Evolutionary conservation across 2,888 invertebrate species (phyloP), one percentile per base, ranked within the genome.

Genomic region (Drosophila multiciliata): DNA sequence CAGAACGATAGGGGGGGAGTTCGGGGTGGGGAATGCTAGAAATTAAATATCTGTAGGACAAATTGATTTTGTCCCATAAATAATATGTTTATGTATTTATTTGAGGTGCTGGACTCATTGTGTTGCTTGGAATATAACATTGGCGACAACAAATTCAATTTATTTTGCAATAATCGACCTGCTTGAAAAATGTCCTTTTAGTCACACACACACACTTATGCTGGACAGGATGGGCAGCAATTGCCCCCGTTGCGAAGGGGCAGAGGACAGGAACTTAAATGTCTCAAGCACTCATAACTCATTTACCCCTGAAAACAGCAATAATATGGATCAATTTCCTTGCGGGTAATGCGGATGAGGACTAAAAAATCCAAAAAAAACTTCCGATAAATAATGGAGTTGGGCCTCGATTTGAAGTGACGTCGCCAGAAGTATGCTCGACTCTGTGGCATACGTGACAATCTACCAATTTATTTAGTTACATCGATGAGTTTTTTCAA

Each of bases 11-110:
- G 20, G 12, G 20, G 20, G 17, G 3, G 38, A 26, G 35, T 29
- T 29, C 29, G 12, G n/a, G 42, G 48, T 36, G 57, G 36, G 26
- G 29, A 6, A 5, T 59, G 58, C 66, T 72, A 72, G 76, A 87
- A 82, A 85, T 85, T 87, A 90, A 90, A 85, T 90, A 88, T 79
- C 74, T 75, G 67, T 75, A 55, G 66, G 80, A 85, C 80, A 85
- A 85, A 85, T 85, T 85, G 90, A 88, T 89, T 84, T 74, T 75
- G 48, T 33, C 42, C 52, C 88, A 76, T 82, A 74, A 87, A 84
- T 81, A 89, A 29, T 67, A 54, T 67, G n/a, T 60, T 59, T 57
- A 29, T 59, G 15, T 78, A 45, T 74, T 50, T 76, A 45, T 54
- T 45, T 42, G 33, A 81, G 77, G 73, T 85, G 83, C 49, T 66